Conservation (phyloP, 2,888 invertebrate genomes). For the Metellina segmentata region DNA sequence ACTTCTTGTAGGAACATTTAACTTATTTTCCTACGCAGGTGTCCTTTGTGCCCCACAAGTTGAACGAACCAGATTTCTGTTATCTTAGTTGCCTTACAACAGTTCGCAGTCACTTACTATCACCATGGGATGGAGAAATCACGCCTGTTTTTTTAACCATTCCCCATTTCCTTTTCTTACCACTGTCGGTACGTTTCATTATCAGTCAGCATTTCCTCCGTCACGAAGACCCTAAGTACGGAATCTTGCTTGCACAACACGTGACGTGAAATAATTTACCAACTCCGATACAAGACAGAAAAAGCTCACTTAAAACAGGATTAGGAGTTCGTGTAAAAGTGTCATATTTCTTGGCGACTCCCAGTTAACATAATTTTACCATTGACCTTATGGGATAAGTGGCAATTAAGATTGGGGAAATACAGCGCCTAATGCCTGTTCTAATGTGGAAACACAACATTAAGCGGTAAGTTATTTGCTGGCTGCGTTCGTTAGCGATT, state of each 20-base stretch:
- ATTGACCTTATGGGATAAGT: constrained; percentile 66
- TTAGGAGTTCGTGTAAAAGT: constrained; percentile 53
- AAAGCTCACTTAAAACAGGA: not conserved
- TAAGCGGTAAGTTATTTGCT: constrained; percentile 64
- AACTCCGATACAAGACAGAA: not conserved
- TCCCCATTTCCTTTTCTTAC: no score
- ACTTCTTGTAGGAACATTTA: no score
- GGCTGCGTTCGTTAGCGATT: constrained; percentile 43
- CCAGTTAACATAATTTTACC: constrained; percentile 68
- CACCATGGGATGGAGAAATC: no score
- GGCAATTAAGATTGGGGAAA: constrained; percentile 66
- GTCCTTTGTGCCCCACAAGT: not conserved
- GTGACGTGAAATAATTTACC: constrained; percentile 29
- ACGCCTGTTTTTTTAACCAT: no score
- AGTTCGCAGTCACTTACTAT: not conserved
- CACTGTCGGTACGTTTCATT: not conserved
- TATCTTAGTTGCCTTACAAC: not conserved
- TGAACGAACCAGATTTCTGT: not conserved
- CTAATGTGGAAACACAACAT: constrained; percentile 37
- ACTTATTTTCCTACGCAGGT: not conserved
- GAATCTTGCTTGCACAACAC: constrained; percentile 18
- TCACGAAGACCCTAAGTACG: not conserved
- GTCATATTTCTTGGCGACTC: constrained; percentile 40
- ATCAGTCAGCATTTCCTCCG: not conserved
- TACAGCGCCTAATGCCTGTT: constrained; percentile 55